Conservation (phyloP, 2,888 invertebrate species). For the Noctua pronuba region DNA sequence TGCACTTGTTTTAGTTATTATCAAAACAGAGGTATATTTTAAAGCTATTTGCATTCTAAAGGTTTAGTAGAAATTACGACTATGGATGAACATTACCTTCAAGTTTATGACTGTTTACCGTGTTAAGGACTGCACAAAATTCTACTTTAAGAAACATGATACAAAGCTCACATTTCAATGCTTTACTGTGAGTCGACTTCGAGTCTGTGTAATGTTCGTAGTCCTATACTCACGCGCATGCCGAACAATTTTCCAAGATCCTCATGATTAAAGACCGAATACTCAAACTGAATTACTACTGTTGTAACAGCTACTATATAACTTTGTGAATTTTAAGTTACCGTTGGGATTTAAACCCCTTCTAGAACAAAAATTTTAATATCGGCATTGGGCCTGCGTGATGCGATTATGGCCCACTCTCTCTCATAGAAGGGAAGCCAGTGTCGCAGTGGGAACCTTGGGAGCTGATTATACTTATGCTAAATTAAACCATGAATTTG, state of each 20-base stretch:
- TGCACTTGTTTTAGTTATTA: slow-evolving; percentile 30
- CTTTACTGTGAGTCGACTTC: neutral
- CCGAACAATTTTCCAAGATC: neutral
- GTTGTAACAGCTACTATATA: neutral
- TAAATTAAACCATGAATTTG: neutral
- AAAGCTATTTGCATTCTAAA: slow-evolving; percentile 1
- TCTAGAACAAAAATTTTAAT: neutral
- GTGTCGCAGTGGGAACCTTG: neutral
- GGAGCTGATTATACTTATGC: neutral
- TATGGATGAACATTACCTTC: neutral
- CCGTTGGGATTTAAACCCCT: neutral
- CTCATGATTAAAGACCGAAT: neutral
- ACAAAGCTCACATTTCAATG: neutral
- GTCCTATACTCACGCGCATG: neutral
- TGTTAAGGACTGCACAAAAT: neutral
- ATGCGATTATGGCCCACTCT: neutral
- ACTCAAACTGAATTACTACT: neutral
- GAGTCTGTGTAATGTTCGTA: neutral
- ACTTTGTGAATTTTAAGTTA: neutral
- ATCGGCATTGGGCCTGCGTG: neutral
- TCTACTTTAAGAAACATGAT: neutral
- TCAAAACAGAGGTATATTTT: slow-evolving; percentile 26
- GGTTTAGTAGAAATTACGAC: slow-evolving; percentile 20
- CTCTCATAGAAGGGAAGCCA: neutral
- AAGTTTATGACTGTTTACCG: slow-evolving; percentile 8